Evolutionary conservation across 2,888 invertebrate species (phyloP).

Genomic region (Volucella bombylans): DNA sequence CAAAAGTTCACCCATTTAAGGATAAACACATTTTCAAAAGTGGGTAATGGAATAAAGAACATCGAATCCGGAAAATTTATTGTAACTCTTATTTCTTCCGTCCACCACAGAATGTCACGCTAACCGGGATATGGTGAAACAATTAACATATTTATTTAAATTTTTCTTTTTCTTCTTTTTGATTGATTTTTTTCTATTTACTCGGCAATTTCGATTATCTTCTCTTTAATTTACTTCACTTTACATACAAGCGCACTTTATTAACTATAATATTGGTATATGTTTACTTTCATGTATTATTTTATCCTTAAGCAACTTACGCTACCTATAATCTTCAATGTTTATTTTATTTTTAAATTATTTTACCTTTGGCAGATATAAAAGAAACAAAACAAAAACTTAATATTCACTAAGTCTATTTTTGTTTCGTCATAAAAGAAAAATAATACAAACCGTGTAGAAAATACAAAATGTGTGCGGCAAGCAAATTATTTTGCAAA

Average conservation of each 20-base stretch:
- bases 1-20: too few relatives aligned
- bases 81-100: neutral
- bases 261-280: slow-evolving; percentile 48
- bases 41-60: too few relatives aligned
- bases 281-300: neutral
- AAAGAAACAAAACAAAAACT: slow-evolving; percentile 38
- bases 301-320: slow-evolving; percentile 51
- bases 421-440: slow-evolving; percentile 14
- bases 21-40: too few relatives aligned
- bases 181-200: slow-evolving; percentile 53
- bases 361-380: slow-evolving; percentile 41
- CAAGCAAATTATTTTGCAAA: neutral
- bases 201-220: slow-evolving; percentile 45
- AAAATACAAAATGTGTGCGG: slow-evolving; percentile 30
- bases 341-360: slow-evolving; percentile 15
- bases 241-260: slow-evolving; percentile 65
- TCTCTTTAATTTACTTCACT: slow-evolving; percentile 26
- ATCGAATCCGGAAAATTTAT: neutral
- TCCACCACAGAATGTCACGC: slow-evolving; percentile 36
- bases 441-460: slow-evolving; percentile 16
- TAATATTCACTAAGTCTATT: slow-evolving; percentile 35
- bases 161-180: slow-evolving; percentile 41
- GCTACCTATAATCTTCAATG: slow-evolving; percentile 21
- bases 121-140: slow-evolving; percentile 49
- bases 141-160: slow-evolving; percentile 40